Base-by-base conservation (phyloP, 2,113 vertebrate species). In the Crotalus viridis region DNA sequence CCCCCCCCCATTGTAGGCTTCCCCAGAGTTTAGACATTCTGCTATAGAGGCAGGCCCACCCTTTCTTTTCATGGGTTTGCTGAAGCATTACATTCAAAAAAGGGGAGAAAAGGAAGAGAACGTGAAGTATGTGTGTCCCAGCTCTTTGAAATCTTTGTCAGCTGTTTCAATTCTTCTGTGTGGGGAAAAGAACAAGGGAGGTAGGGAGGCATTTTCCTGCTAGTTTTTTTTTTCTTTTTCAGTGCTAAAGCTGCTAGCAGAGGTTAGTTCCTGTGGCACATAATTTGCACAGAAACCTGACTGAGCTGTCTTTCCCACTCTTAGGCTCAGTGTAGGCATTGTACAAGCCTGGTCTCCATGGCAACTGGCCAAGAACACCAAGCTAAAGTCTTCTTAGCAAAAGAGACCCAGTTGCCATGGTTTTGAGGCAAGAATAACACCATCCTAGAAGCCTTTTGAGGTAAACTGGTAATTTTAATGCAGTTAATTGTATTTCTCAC, bases 21-120 rank as follows among this genome's bases (percentile, higher is more conserved):
- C 0, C 24, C 19, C 56, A 74, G 33, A 93, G 90, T 85, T 33
- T 87, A 92, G 93, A 46, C 39, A 22, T 69, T 69, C 64, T 69
- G 64, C 0, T 33, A 86, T 85, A 10, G 10, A 9, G 46, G 55
- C 26, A 61, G 69, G n/a, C 33, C 86, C 74, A 9, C 64, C 39
- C 54, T 33, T 92, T 54, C 52, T 87, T 90, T 61, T 90, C 51
- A 9, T 90, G 55, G 33, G 54, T 89, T 92, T 89, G 86, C n/a
- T 51, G 33, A 56, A 39, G 88, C 43, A 0, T 89, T 93, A 93
- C 92, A 92, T 97, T 94, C 93, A 95, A 93, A 95, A 93, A 43
- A 69, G 15, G 43, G n/a, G 22, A 57, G 51, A 87, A 51, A 88
- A 89, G 0, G 21, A 33, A 89, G 85, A 52, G 52, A 51, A 0